Evolutionary conservation across 2,888 invertebrate genomes (phyloP), one percentile per base, ranked within the genome.

Genomic region (Dynastes hyllus): DNA sequence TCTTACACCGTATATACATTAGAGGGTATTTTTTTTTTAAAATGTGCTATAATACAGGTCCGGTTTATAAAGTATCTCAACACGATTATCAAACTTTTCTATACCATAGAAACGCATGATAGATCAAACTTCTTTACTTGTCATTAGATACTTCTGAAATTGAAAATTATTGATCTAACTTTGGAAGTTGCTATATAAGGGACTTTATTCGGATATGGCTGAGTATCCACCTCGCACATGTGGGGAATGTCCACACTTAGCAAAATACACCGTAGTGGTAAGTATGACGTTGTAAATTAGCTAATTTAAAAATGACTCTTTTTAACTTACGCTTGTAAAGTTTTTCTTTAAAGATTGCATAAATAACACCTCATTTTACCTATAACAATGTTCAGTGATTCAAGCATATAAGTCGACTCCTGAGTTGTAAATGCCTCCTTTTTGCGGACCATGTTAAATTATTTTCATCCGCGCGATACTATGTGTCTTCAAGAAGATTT

Each of bases 171-270:
- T 53, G 79, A 79, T 66, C 71, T 73, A 79, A 79, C 79, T 51
- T 70, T 27, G 13, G 11, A 65, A 66, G 61, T 58, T 55, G 32
- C 58, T 77, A 51, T 78, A 61, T 67, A 53, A n/a, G 37, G 50
- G n/a, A n/a, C 11, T 45, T 37, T 8, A 8, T 45, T 45, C 45
- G 45, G 2, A 53, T 32, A 88, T 88, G 88, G 81, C 87, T 32
- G 87, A 88, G 81, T 86, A 85, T 82, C 87, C 87, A 2, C 76
- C 84, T 0, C 80, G 86, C 75, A 80, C 83, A 6, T 88, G 87
- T 76, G 87, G 86, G 2, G 83, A 84, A 8, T 87, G 88, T 80
- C 86, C 86, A 8, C 80, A 85, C 55, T 50, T 83, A 37, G 87
- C 84, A 11, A 83, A 83, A 32, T 87, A 86, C 79, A 83, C 83